Conservation (phyloP, 2,797 vertebrate species). For the Chrosomus eos region DNA sequence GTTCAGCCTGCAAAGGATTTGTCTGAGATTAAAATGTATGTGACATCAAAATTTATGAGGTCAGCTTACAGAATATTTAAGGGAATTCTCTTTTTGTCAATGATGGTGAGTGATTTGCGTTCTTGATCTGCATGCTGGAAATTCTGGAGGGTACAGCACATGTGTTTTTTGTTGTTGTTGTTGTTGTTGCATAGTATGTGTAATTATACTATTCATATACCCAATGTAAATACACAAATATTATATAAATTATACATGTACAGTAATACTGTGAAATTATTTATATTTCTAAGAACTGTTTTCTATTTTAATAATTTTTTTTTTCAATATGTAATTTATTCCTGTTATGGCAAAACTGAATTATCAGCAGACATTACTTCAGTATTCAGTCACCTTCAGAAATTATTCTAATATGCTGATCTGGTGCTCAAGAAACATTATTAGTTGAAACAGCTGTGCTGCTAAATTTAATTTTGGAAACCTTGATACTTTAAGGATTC, state of each 20-base stretch:
- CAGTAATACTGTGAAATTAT: not conserved
- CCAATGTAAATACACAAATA: too few relatives aligned
- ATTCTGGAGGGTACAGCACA: not conserved
- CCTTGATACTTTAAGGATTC: not conserved
- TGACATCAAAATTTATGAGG: not conserved
- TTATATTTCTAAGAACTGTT: not conserved
- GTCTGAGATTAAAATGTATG: constrained; percentile 10
- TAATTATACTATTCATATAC: not conserved
- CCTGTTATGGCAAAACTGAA: not conserved
- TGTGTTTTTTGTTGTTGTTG: rapidly evolving
- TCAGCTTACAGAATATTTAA: not conserved
- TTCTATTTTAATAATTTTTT: not conserved
- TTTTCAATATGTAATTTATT: not conserved
- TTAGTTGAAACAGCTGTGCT: not conserved
- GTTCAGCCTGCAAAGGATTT: not conserved
- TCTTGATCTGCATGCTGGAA: not conserved
- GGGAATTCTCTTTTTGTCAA: not conserved
- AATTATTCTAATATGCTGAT: not conserved
- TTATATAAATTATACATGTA: not conserved
- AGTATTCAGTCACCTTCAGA: not conserved
- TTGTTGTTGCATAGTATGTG: not conserved
- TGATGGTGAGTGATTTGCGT: not conserved
- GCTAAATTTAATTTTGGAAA: not conserved
- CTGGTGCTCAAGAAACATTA: not conserved
- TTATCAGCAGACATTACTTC: not conserved